Conservation (phyloP, 2,888 invertebrate genomes). For the Siphlonurus alternatus region DNA sequence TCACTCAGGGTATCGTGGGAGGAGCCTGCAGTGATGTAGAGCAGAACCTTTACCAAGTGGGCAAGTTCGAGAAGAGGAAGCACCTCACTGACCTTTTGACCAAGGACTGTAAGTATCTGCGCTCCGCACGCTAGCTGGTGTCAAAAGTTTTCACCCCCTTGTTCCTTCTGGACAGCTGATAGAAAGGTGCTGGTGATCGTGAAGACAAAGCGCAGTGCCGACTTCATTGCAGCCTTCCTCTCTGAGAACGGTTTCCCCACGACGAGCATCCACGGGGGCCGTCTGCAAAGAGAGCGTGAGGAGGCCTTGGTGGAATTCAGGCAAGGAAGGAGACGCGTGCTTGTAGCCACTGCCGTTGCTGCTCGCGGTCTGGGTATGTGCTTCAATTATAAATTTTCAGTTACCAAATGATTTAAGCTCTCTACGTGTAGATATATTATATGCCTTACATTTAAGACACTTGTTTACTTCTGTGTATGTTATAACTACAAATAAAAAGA, state of each 20-base stretch:
- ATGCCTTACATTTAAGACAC: no score
- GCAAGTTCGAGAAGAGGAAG: slow-evolving; percentile 53
- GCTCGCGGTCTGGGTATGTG: slow-evolving; percentile 65
- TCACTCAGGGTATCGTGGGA: slow-evolving; percentile 82
- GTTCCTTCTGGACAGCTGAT: slow-evolving; percentile 15
- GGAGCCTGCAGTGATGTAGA: slow-evolving; percentile 83
- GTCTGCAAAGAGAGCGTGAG: slow-evolving; percentile 55
- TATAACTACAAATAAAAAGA: no score
- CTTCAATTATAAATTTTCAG: slow-evolving; percentile 3
- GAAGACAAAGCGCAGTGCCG: slow-evolving; percentile 75
- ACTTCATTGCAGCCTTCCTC: slow-evolving; percentile 70
- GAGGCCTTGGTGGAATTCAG: slow-evolving; percentile 64
- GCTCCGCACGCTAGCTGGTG: background rate
- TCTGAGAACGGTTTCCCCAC: slow-evolving; percentile 56
- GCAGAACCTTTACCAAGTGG: slow-evolving; percentile 55
- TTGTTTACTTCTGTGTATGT: no score
- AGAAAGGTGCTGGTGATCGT: slow-evolving; percentile 69
- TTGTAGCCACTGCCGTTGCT: slow-evolving; percentile 92
- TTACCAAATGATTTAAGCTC: no score
- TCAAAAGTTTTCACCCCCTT: background rate
- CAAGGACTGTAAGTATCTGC: background rate
- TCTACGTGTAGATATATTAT: background rate
- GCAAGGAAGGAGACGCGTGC: slow-evolving; percentile 50
- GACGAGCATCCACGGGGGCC: slow-evolving; percentile 59
- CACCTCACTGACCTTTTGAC: slow-evolving; percentile 52